Evolutionary conservation across 2,797 vertebrate genomes (phyloP).

Genomic region (Rousettus madagascariensis): DNA sequence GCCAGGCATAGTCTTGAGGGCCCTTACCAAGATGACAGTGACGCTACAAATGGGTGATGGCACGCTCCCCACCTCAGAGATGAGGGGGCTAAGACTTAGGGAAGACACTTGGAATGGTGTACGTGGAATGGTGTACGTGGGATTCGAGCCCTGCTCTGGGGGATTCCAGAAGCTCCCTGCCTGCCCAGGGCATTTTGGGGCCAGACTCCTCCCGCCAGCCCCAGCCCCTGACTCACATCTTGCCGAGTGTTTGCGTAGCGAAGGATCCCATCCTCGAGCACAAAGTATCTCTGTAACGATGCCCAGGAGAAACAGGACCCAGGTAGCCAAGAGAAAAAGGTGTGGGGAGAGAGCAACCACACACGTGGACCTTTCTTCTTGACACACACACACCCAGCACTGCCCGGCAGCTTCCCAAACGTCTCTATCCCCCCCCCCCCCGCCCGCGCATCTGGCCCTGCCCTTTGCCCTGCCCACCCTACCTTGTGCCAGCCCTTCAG

Average conservation of each 20-base stretch:
- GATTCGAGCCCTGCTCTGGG: not conserved
- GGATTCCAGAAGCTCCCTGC: not conserved
- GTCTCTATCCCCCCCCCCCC: not conserved
- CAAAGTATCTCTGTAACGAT: slow-evolving; percentile 90
- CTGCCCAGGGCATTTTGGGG: not conserved
- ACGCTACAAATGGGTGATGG: rapidly evolving
- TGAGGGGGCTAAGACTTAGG: not conserved
- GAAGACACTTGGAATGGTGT: not conserved
- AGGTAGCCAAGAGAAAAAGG: not conserved
- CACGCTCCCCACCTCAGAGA: not conserved
- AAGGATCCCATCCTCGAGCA: slow-evolving; percentile 92
- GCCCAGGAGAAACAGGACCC: not conserved
- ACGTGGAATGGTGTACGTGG: not conserved
- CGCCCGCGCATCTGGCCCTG: not conserved
- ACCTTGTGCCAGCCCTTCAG: slow-evolving; percentile 98
- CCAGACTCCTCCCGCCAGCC: not conserved
- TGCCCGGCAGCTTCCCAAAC: not conserved
- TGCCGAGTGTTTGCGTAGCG: slow-evolving; percentile 91
- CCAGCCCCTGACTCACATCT: slow-evolving; percentile 88
- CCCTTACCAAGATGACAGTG: not conserved
- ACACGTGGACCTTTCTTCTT: not conserved
- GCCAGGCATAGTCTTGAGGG: not conserved
- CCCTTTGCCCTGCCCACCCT: not conserved
- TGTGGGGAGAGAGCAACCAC: not conserved
- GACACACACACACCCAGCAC: too few relatives aligned